phyloP scores from a whole-genome alignment of 2,113 vertebrate species.

The Tragelaphus scriptus region DNA sequence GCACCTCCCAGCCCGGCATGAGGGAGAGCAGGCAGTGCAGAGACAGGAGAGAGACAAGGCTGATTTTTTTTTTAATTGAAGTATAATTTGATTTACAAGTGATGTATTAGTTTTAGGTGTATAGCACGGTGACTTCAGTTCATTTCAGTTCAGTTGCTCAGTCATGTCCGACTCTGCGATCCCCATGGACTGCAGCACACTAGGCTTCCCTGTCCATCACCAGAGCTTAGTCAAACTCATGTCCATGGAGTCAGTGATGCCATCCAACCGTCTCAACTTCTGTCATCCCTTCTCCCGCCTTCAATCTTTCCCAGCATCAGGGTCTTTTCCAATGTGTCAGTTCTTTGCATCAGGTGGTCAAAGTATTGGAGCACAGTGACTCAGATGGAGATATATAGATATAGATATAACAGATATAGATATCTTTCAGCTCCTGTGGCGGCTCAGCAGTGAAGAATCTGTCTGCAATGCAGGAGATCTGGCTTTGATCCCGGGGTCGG shows the following conservation, averaged over 20 bases:
- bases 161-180: accelerated
- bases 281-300: background rate
- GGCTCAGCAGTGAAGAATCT: background rate
- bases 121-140: background rate
- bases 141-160: background rate
- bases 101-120: background rate
- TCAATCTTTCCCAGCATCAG: background rate
- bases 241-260: background rate
- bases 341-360: background rate
- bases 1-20: background rate
- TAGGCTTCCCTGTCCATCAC: background rate
- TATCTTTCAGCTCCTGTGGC: background rate
- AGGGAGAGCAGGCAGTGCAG: background rate
- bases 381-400: background rate
- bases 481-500: background rate
- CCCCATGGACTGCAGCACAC: background rate
- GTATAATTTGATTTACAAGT: background rate
- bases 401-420: background rate
- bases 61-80: background rate
- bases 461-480: background rate
- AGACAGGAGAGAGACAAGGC: background rate
- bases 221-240: background rate
- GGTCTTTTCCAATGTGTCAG: background rate
- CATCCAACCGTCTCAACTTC: background rate
- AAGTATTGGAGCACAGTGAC: background rate